Percentiles rank a stretch among this genome's conserved stretches.
Evolutionary conservation across 2,797 vertebrate species (phyloP).

Genomic region (Hemibagrus guttatus): DNA sequence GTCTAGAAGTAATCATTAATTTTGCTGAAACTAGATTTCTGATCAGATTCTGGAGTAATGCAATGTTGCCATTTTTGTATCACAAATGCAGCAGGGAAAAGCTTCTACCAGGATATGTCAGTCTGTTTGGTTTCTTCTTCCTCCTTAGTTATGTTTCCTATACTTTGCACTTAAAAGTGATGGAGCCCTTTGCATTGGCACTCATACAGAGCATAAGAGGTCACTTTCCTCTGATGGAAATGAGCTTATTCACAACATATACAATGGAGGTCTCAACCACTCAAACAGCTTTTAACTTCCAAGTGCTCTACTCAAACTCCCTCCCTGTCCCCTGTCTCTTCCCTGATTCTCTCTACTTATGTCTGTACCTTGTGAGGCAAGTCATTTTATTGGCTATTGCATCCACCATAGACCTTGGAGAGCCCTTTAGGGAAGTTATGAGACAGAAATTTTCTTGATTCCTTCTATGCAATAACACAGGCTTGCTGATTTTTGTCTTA

Average conservation of each 20-base stretch:
- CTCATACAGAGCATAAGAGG: slow-evolving; percentile 21
- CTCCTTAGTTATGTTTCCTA: neutral
- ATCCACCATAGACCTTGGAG: slow-evolving; percentile 51
- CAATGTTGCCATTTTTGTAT: neutral
- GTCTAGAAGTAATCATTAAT: neutral
- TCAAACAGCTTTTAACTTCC: slow-evolving; percentile 42
- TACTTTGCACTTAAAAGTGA: neutral
- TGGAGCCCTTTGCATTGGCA: neutral
- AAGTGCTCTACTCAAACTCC: slow-evolving; percentile 40
- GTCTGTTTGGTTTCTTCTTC: neutral
- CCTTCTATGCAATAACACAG: slow-evolving; percentile 30
- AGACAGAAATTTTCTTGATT: slow-evolving; percentile 48
- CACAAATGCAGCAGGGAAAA: neutral
- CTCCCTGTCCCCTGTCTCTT: slow-evolving; percentile 15
- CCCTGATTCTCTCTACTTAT: slow-evolving; percentile 11
- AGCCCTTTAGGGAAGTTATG: slow-evolving; percentile 46
- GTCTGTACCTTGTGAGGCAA: slow-evolving; percentile 47
- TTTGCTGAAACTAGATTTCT: neutral
- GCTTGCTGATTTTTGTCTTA: slow-evolving; percentile 41
- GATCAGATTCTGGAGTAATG: neutral
- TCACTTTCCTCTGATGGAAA: slow-evolving; percentile 22
- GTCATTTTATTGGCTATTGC: slow-evolving; percentile 51
- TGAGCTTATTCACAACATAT: slow-evolving; percentile 46
- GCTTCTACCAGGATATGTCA: neutral
- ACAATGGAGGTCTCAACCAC: slow-evolving; percentile 46